These are phyloP conservation scores for Drosophila fulvimacula DNA, from an alignment of 2,888 invertebrate genomes.

Conservation along the genomic window DNA sequence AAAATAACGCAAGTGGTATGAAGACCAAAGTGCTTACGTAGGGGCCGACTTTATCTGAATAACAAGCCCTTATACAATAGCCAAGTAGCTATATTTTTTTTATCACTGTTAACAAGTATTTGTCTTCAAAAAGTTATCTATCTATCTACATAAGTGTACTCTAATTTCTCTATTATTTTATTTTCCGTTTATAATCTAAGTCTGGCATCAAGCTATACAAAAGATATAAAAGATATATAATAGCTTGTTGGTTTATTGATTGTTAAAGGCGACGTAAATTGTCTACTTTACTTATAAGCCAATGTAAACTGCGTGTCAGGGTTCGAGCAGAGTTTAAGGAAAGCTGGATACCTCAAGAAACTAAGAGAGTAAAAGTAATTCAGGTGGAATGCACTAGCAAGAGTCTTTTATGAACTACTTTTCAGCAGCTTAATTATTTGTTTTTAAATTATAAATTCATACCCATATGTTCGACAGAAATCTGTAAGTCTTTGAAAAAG, in stretches of 20 bases:
- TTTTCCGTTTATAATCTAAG: not conserved
- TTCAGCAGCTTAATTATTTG: too few species aligned
- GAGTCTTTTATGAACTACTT: too few species aligned
- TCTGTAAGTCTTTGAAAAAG: too few species aligned
- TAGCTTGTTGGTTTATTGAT: not conserved
- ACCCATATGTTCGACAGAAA: too few species aligned
- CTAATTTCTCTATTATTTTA: not conserved
- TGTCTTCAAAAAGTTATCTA: not conserved
- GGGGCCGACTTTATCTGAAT: slow-evolving; percentile 3
- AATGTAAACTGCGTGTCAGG: too few species aligned
- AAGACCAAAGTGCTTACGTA: slow-evolving; percentile 18
- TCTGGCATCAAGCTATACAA: not conserved
- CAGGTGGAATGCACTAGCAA: too few species aligned
- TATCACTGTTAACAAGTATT: slow-evolving; percentile 7
- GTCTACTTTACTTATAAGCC: not conserved
- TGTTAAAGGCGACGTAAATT: not conserved
- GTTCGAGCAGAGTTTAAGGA: too few species aligned
- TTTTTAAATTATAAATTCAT: too few species aligned
- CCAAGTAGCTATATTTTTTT: slow-evolving; percentile 14
- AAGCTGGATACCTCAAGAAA: too few species aligned
- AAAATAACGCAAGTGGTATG: slow-evolving; percentile 6
- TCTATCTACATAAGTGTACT: not conserved
- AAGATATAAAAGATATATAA: too few species aligned
- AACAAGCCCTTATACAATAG: slow-evolving; percentile 23
- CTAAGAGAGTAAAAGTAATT: too few species aligned